Evolutionary conservation across 37 sponge, comb jelly and placozoan species (phyloP), one percentile per base, ranked within the genome.

Genomic region (Agelas oroides): DNA sequence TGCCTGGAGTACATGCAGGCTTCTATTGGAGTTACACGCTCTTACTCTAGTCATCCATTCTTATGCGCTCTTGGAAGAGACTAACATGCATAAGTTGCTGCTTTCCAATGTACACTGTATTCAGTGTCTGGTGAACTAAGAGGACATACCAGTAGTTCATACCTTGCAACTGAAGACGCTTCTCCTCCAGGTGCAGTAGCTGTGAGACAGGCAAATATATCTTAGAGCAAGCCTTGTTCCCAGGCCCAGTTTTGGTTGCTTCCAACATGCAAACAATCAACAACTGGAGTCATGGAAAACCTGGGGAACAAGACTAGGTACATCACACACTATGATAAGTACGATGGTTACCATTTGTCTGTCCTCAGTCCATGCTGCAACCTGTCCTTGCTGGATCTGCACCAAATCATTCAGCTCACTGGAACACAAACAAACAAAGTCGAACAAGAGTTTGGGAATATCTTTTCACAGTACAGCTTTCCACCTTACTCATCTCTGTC

Each of bases 381-480:
- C 25, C 38, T 81, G 72, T 1, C 63, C 37, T 33, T 70, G 70
- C 19, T 81, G 82, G 18, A 52, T 39, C 62, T 27, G 32, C 27
- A 81, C 82, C 70, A 81, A 41, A 20, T 37, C 39, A 70, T 81
- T 81, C 56, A 81, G 61, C 40, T 81, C 82, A 30, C 82, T 81
- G 37, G 30, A 66, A 35, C 31, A 58, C 24, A 25, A 41, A 63
- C 18, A 53, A 8, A 46, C 3, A 46, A 46, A 46, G 46, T 12
- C 46, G 8, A 46, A 3, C 46, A 46, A 12, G 6, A 46, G 6
- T 46, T 12, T 12, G 8, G 46, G 46, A 8, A n/a, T n/a, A n/a
- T n/a, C n/a, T n/a, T n/a, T n/a, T n/a, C n/a, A n/a, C n/a, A n/a
- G n/a, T n/a, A n/a, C n/a, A n/a, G n/a, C n/a, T n/a, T n/a, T 35